Evolutionary conservation across 2,113 vertebrate genomes (phyloP), one percentile per base, ranked within the genome.

Genomic region (Silurus meridionalis): DNA sequence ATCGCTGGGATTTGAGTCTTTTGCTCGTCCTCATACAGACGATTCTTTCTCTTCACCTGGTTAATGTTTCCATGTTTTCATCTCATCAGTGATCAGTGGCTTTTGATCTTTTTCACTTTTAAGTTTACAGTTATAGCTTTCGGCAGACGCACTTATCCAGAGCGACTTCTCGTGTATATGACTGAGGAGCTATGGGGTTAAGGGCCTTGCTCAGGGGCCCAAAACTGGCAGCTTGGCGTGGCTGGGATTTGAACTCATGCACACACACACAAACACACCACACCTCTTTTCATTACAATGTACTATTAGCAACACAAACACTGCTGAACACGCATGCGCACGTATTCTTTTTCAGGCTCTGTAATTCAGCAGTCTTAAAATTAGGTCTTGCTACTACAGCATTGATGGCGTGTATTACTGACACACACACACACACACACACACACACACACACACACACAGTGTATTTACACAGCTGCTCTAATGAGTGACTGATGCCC

Each of bases 401-500:
- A 13, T 61, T 5, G 37, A 25, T 61, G 25, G 83, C 19, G 23
- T 81, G 55, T 58, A 21, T 80, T 69, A 53, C 21, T 25, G 5
- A 7, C 78, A 63, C 66, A 52, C 78, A 11, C 19, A 15, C 17
- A 72, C 55, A 75, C 72, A 75, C 72, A 75, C 72, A 52, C 25
- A 57, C 50, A n/a, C 78, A 86, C 55, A 82, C 79, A 28, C 28
- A 17, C 21, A 75, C 46, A 55, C 37, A 58, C 21, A 21, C 79
- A 74, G 23, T 83, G 19, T 83, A 58, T 88, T 86, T 89, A 79
- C 85, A 84, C 82, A 86, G 67, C 84, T 86, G 81, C 77, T 67
- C 82, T 81, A 37, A 81, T 84, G 77, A 79, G 25, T 81, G 85
- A 75, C 60, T 64, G 58, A 80, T 74, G 72, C 11, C 25, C 3